Conservation (phyloP, 1,140 invertebrate species). For the Drosophila fuyamai region DNA sequence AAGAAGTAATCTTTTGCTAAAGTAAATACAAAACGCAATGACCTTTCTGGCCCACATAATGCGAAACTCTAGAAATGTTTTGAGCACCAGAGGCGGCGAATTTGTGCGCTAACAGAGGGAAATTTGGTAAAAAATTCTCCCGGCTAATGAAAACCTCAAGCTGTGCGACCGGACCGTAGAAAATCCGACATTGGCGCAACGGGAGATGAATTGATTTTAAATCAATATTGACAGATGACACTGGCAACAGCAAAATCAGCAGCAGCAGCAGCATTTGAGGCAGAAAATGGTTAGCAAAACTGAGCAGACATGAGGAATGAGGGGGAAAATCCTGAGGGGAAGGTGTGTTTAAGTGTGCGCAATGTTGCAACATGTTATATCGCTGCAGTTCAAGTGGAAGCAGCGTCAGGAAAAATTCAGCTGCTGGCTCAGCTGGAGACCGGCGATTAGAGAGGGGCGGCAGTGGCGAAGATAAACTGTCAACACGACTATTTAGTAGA, state of each 20-base stretch:
- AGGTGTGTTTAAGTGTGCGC: constrained; percentile 4
- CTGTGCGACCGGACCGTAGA: constrained; percentile 45
- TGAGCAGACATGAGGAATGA: neutral
- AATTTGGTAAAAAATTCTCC: constrained; percentile 18
- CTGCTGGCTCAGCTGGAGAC: constrained; percentile 38
- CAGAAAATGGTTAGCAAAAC: constrained; percentile 25
- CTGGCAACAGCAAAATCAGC: constrained; percentile 31
- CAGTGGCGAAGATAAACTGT: constrained; percentile 23
- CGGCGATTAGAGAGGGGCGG: constrained; percentile 19
- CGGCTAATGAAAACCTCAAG: constrained; percentile 76
- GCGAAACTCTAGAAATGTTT: constrained; percentile 1
- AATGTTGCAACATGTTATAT: constrained; percentile 31
- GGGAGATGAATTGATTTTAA: constrained; percentile 82
- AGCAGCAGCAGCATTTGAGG: constrained; percentile 14
- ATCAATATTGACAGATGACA: constrained; percentile 82
- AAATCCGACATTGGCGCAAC: constrained; percentile 68
- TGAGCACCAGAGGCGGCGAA: neutral
- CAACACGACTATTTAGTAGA: constrained; percentile 24
- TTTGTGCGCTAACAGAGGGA: constrained; percentile 1
- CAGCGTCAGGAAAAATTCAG: constrained; percentile 54
- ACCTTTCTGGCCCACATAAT: neutral
- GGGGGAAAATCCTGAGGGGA: neutral
- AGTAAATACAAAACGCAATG: neutral
- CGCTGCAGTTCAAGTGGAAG: constrained; percentile 34
- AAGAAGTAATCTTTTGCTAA: neutral